Conservation (phyloP, 2,888 invertebrate species). For the Melieria crassipennis region DNA sequence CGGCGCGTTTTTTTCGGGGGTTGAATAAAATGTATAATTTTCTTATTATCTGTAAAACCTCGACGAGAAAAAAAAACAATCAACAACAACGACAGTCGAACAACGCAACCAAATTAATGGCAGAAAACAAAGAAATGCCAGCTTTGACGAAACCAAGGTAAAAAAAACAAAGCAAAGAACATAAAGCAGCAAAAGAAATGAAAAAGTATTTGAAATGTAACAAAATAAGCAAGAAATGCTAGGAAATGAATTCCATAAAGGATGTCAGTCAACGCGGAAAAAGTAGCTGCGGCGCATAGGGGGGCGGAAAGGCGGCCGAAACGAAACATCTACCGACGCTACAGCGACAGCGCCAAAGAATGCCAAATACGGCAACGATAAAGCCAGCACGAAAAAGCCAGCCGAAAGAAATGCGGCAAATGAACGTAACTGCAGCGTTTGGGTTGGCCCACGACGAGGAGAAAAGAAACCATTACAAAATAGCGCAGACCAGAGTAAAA, state of each 20-base stretch:
- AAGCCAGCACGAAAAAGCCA: constrained; percentile 6
- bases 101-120: constrained; percentile 18
- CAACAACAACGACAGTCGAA: not conserved
- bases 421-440: not conserved
- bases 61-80: constrained; percentile 18
- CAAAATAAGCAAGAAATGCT: constrained; percentile 7
- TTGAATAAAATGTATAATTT: constrained; percentile 42
- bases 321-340: too few relatives aligned
- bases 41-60: constrained; percentile 43
- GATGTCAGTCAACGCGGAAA: constrained; percentile 18
- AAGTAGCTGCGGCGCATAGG: not conserved
- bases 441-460: not conserved
- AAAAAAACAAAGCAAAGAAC: constrained; percentile 3
- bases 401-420: not conserved
- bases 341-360: not conserved
- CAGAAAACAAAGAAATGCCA: constrained; percentile 5
- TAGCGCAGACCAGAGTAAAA: not conserved
- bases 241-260: constrained; percentile 23
- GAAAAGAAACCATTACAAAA: not conserved
- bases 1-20: constrained; percentile 43
- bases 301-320: too few relatives aligned
- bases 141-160: constrained; percentile 14
- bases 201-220: constrained; percentile 7
- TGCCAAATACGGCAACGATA: constrained; percentile 11
- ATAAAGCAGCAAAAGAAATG: constrained; percentile 17